Base-by-base conservation (phyloP, 1,140 invertebrate species). In the Hyphantria cunea region DNA sequence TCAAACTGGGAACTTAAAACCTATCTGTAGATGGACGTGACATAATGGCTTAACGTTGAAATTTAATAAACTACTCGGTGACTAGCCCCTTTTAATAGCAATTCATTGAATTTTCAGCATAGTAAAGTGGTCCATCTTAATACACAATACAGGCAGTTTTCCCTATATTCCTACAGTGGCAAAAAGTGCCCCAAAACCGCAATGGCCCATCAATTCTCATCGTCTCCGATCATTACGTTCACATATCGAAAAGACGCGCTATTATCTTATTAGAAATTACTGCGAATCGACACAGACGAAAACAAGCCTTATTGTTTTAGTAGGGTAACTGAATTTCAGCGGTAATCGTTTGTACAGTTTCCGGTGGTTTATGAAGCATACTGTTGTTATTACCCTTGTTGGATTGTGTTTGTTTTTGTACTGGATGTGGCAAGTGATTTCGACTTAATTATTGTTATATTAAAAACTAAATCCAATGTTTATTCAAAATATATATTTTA, bases 211-310 rank as follows among this genome's bases (percentile, higher is more conserved):
- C 52, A 61, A 63, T 70, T 66, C 68, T 62, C 59, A 62, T 69
- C 49, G 41, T 13, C 47, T 11, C 58, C 31, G 52, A 51, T 71
- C 64, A 71, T 67, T 71, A 71, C 50, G 51, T 51, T 11, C 68
- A 54, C 63, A 53, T 64, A 64, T 67, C 63, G 64, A 51, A 66
- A 67, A 67, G 48, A 59, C 15, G 33, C n/a, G 50, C 59, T 67
- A 73, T 67, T 70, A 73, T 64, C 56, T 73, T 73, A 73, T 73
- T 73, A 73, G 70, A 67, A 73, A 73, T 73, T 73, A 73, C 68
- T 68, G 58, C 64, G 3, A 7, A 3, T 0, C n/a, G 0, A 0
- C 4, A n/a, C 64, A 67, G 25, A 32, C 54, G 31, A 70, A 60
- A 45, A 32, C 67, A 12, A 33, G 4, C 45, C 34, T 17, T 73